Evolutionary conservation across 2,888 invertebrate species (phyloP).

Genomic region (Metopia argyrocephala): DNA sequence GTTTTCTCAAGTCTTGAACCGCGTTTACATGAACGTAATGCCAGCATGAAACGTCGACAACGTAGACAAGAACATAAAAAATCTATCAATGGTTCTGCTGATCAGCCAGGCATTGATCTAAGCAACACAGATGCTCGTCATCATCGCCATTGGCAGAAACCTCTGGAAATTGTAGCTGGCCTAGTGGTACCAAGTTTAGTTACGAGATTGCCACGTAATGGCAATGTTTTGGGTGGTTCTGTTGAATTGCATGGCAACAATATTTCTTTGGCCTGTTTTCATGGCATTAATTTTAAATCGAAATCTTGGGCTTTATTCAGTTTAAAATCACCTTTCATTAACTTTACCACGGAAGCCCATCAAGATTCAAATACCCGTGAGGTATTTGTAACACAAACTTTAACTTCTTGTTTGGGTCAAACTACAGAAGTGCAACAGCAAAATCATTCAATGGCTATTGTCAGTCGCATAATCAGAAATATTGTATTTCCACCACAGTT

Average conservation of each 20-base stretch:
- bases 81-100: constrained; percentile 60
- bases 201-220: constrained; percentile 83
- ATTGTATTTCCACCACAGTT: constrained; percentile 97
- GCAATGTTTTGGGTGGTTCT: constrained; percentile 91
- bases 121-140: constrained; percentile 84
- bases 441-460: constrained; percentile 95
- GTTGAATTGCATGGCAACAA: constrained; percentile 93
- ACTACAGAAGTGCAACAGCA: constrained; percentile 82
- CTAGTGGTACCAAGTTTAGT: constrained; percentile 87
- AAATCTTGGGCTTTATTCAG: constrained; percentile 98
- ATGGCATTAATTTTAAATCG: constrained; percentile 97
- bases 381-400: constrained; percentile 92
- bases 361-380: constrained; percentile 86
- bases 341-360: constrained; percentile 95
- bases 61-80: constrained; percentile 76
- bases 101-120: constrained; percentile 66
- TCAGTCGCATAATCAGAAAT: constrained; percentile 93
- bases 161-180: constrained; percentile 88
- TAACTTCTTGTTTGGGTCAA: constrained; percentile 92
- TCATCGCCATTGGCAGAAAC: constrained; percentile 97
- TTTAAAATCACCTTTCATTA: constrained; percentile 93
- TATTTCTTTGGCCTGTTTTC: constrained; percentile 97
- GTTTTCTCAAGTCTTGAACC: constrained; percentile 88
- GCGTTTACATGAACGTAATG: constrained; percentile 76
- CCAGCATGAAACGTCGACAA: constrained; percentile 76